Evolutionary conservation across 1,140 invertebrate genomes (phyloP).

Genomic region (Bombus superbus): DNA sequence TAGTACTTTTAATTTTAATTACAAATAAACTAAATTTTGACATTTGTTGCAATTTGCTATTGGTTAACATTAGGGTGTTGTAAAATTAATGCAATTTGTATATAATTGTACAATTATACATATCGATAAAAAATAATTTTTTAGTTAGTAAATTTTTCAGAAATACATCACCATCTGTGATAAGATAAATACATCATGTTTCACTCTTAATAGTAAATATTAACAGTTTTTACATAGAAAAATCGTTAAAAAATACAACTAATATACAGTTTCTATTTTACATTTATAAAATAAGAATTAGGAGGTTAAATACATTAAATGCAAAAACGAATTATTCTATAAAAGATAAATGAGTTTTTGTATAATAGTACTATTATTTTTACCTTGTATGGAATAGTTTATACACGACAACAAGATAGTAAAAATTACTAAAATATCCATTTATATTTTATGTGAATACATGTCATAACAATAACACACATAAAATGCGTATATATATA

Average conservation of each 20-base stretch:
- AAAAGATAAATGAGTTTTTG: background rate
- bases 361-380: background rate
- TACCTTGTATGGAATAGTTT: constrained; percentile 5
- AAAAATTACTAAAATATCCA: constrained; percentile 21
- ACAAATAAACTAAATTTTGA: background rate
- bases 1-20: background rate
- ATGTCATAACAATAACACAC: constrained; percentile 20
- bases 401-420: constrained; percentile 20
- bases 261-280: constrained; percentile 7
- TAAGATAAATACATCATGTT: background rate
- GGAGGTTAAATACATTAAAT: background rate
- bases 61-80: constrained; percentile 35
- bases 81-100: constrained; percentile 31
- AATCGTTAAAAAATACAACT: constrained; percentile 5
- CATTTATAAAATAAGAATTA: background rate
- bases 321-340: background rate
- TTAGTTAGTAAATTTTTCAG: background rate
- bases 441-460: background rate
- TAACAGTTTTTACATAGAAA: constrained; percentile 18
- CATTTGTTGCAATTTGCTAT: background rate
- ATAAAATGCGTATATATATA: constrained; percentile 10
- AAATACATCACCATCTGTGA: background rate
- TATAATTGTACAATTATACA: constrained; percentile 7
- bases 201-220: constrained; percentile 10
- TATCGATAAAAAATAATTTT: background rate